These are phyloP conservation scores for Catostomus latipinnis DNA, from an alignment of 2,797 vertebrate species.

Conservation along the genomic window DNA sequence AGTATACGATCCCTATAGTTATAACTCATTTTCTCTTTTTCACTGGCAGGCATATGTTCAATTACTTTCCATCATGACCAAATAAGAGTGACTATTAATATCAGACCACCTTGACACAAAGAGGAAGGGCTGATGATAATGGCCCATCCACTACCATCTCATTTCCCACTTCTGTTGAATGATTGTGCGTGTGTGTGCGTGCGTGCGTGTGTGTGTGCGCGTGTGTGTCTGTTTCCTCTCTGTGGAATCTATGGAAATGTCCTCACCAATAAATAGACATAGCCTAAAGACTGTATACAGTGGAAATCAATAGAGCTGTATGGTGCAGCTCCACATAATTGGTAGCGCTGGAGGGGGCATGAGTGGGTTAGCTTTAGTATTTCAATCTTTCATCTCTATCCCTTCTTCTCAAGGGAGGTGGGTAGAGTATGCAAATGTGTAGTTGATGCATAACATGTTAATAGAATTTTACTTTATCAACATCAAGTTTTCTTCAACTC, in stretches of 20 bases:
- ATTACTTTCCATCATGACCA: conserved; percentile 46
- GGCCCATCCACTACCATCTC: conserved; percentile 19
- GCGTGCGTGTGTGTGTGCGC: conserved; percentile 38
- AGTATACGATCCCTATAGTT: conserved; percentile 66
- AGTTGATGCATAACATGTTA: too few species aligned
- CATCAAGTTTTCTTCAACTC: too few species aligned
- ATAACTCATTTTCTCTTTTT: conserved; percentile 50
- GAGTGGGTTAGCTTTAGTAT: conserved; percentile 17
- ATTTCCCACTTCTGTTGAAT: conserved; percentile 33
- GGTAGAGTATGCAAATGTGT: conserved; percentile 1
- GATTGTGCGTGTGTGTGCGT: conserved; percentile 32
- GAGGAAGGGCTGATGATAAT: conserved; percentile 39
- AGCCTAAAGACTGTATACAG: conserved; percentile 67
- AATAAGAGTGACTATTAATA: conserved; percentile 67
- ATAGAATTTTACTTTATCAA: too few species aligned
- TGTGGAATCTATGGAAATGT: conserved; percentile 50
- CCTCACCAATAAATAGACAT: conserved; percentile 63
- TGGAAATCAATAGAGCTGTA: conserved; percentile 74
- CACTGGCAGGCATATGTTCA: conserved; percentile 40
- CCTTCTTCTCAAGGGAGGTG: not conserved
- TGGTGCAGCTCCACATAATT: conserved; percentile 65
- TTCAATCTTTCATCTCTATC: not conserved
- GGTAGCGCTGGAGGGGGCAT: conserved; percentile 64
- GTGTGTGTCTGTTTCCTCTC: conserved; percentile 53
- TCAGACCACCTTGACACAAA: conserved; percentile 51